Percentiles rank a stretch among this genome's conserved stretches.
Evolutionary conservation across 2,888 invertebrate species (phyloP).

Genomic region (Cantharis lateralis): DNA sequence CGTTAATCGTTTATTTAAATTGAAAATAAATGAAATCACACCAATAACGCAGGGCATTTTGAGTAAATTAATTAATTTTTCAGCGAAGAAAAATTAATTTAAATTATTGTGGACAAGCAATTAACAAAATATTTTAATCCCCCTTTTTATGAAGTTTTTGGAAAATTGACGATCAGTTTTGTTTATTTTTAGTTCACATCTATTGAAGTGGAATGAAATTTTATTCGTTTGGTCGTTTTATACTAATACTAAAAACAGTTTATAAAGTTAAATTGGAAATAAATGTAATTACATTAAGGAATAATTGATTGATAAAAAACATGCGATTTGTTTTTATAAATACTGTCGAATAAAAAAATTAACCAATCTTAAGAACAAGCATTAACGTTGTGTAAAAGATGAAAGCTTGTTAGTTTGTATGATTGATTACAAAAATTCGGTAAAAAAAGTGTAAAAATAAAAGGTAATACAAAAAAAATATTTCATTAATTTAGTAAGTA

Average conservation of each 20-base stretch:
- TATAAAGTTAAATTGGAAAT: background rate
- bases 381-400: background rate
- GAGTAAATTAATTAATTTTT: background rate
- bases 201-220: background rate
- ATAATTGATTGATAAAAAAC: background rate
- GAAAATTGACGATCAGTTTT: background rate
- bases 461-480: background rate
- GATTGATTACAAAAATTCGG: background rate
- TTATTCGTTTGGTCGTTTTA: background rate
- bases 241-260: background rate
- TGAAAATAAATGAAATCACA: background rate
- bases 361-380: background rate
- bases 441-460: background rate
- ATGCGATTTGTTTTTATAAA: background rate
- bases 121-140: background rate
- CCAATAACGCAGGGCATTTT: background rate
- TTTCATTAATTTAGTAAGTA: constrained; percentile 5
- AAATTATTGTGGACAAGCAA: background rate
- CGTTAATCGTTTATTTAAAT: background rate
- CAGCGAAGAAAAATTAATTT: background rate
- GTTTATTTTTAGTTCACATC: background rate
- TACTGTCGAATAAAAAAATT: background rate
- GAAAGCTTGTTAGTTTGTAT: background rate
- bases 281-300: background rate
- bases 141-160: background rate